A percentile compares a stretch with the other conserved stretches of the same genome.
These are phyloP conservation scores for Lepeophtheirus nordmannii DNA, from an alignment of 2,888 invertebrate species.

Conservation along the genomic window DNA sequence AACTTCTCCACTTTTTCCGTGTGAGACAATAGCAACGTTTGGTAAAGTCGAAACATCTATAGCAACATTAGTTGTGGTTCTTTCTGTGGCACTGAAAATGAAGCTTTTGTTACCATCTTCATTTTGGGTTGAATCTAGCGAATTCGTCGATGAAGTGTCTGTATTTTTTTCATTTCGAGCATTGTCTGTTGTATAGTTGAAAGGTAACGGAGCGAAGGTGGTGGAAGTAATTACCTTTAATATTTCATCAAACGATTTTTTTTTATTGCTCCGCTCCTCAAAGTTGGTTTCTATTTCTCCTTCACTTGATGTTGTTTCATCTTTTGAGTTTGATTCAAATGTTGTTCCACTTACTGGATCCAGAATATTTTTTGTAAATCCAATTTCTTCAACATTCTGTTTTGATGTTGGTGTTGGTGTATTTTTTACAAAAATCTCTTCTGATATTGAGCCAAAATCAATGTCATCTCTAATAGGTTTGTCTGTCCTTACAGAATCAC, in stretches of 20 bases:
- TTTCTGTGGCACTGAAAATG: not conserved
- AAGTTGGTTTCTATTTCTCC: not conserved
- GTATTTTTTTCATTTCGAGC: not conserved
- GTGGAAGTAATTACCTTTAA: not conserved
- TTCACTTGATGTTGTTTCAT: no score
- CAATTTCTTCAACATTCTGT: no score
- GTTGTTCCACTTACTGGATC: no score
- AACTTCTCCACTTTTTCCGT: no score
- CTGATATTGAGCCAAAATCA: not conserved
- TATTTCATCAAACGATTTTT: not conserved
- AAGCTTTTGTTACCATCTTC: not conserved
- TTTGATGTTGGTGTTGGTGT: no score
- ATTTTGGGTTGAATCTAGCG: no score
- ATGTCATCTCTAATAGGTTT: not conserved
- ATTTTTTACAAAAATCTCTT: not conserved
- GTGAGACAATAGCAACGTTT: no score
- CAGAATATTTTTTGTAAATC: no score
- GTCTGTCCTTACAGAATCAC: not conserved
- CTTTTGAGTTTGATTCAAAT: no score
- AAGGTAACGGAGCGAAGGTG: not conserved
- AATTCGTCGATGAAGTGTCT: not conserved
- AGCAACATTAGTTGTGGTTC: no score
- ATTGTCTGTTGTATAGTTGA: no score
- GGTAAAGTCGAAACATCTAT: no score
- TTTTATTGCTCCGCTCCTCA: not conserved